Evolutionary conservation across 2,888 invertebrate genomes (phyloP), one percentile per base, ranked within the genome.

Genomic region (Zaprionus lineosus): DNA sequence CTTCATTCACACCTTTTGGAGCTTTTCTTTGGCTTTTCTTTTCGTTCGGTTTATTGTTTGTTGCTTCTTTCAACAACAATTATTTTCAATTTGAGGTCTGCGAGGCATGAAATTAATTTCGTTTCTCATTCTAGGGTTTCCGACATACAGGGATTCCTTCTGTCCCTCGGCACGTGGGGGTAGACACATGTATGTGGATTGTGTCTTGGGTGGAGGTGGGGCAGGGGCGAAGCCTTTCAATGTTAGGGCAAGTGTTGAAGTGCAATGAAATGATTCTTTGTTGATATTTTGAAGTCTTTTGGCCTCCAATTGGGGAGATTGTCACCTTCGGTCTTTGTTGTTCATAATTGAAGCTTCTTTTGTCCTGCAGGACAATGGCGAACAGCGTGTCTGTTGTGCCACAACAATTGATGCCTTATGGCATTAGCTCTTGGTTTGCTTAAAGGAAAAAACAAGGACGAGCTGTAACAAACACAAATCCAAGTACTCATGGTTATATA

Each of bases 51-150:
- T 29, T 29, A 16, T 41, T 52, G 18, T 16, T 48, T 56, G 31
- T 44, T 44, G 59, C 28, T 18, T 48, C 37, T 55, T 62, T 63
- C 52, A 62, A 67, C 66, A 71, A 69, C 71, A 84, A 83, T 83
- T 84, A 71, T 84, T 78, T 83, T 68, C 78, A 70, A 83, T 84
- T 81, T 81, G 72, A 64, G 78, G 65, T 62, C 63, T 76, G 50
- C 63, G 69, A 78, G 74, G 74, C 83, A 76, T 83, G 84, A 83
- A 83, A 83, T 83, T 84, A 84, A 83, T 81, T 84, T 74, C 74
- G 62, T 74, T 74, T 71, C 8, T 24, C 24, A 3, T n/a, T n/a
- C 8, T 24, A 24, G n/a, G n/a, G 2, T n/a, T n/a, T n/a, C n/a
- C n/a, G n/a, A n/a, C n/a, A n/a, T n/a, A n/a, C n/a, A n/a, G n/a